phyloP scores from a whole-genome alignment of 2,797 vertebrate genomes.

The Schizopygopsis malacanthus region DNA sequence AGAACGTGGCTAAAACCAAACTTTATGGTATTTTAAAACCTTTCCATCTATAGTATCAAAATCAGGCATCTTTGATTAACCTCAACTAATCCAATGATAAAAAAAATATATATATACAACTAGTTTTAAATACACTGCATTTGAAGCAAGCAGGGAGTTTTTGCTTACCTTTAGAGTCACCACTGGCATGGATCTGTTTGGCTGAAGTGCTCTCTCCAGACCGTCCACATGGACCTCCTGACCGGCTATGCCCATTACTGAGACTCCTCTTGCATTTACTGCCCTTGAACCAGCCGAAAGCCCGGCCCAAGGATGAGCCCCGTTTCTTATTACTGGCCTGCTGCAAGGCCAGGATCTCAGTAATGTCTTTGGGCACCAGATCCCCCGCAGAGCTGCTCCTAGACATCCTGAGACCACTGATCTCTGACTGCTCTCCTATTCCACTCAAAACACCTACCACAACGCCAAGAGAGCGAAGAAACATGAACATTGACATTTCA shows the following conservation, averaged over 20 bases:
- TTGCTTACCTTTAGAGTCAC: slow-evolving; percentile 75
- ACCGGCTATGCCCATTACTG: slow-evolving; percentile 63
- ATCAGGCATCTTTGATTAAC: neutral
- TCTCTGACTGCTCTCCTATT: slow-evolving; percentile 50
- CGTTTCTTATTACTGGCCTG: slow-evolving; percentile 81
- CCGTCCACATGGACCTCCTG: slow-evolving; percentile 42
- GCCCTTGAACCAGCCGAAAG: slow-evolving; percentile 88
- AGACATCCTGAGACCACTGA: slow-evolving; percentile 72
- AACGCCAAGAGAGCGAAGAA: slow-evolving; percentile 65
- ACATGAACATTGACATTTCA: neutral
- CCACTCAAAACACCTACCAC: slow-evolving; percentile 70
- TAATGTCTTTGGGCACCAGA: slow-evolving; percentile 80
- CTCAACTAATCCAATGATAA: slow-evolving; percentile 3
- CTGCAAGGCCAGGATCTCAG: slow-evolving; percentile 77
- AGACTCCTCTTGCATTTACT: slow-evolving; percentile 76
- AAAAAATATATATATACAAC: too few relatives aligned
- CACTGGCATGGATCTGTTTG: slow-evolving; percentile 64
- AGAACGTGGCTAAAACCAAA: neutral
- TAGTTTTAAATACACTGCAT: neutral
- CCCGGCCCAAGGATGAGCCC: slow-evolving; percentile 82
- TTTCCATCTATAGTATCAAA: neutral
- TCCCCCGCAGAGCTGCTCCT: slow-evolving; percentile 79
- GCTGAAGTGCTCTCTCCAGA: slow-evolving; percentile 54
- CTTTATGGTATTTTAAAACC: neutral
- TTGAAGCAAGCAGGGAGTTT: neutral